Base-by-base conservation (phyloP, 1,140 invertebrate species). In the Platyura marginata region DNA sequence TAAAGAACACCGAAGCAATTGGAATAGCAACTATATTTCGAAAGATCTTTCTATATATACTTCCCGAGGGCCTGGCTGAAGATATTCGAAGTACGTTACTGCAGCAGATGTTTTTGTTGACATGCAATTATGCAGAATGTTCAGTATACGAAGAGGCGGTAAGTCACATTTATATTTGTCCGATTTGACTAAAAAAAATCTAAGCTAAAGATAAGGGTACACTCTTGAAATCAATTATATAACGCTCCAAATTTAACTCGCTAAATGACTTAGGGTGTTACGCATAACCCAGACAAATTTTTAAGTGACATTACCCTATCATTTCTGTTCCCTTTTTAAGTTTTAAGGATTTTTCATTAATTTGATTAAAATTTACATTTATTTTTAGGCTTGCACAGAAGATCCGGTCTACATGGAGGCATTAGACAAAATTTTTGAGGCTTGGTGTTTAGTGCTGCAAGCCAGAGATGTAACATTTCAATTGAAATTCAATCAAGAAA, bases 331-430 rank as follows among this genome's bases (percentile, higher is more conserved):
- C n/a, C n/a, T n/a, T n/a, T n/a, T n/a, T n/a, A n/a, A n/a, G n/a
- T n/a, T n/a, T n/a, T n/a, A n/a, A n/a, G n/a, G n/a, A n/a, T n/a
- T n/a, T n/a, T n/a, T n/a, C n/a, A n/a, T n/a, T n/a, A n/a, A n/a
- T n/a, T n/a, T n/a, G n/a, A n/a, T n/a, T n/a, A 3, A 4, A 37
- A 19, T 37, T 37, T 3, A 37, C 19, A 19, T 25, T 19, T 19
- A 32, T 13, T 47, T 47, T 35, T 46, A 55, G 53, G 33, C 52
- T 33, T 42, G 38, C 49, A 59, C 67, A 41, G 79, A 80, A 44
- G 77, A 83, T 50, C 68, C 67, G 44, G 59, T 74, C 43, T 80
- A 74, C 50, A 72, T 68, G 56, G 81, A 83, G 55, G 77, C 78
- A 2, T 75, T 81, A 56, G 77, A 82, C 44, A 68, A 69, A 44